Conservation (phyloP, 2,888 invertebrate genomes). For the Odontothrips loti region DNA sequence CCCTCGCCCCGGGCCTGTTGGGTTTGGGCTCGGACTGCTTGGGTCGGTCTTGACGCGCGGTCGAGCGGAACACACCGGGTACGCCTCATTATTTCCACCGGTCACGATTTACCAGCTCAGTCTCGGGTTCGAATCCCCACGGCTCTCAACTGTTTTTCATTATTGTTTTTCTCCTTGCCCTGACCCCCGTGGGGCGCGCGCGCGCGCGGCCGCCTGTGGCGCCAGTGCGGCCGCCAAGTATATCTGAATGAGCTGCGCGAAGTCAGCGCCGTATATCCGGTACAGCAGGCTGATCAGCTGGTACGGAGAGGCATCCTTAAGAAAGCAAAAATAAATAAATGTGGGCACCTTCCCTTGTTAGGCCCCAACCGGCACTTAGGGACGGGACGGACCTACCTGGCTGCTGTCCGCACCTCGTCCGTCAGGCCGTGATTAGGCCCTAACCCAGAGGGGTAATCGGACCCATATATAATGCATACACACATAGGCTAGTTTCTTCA, state of each 20-base stretch:
- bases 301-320: too few relatives aligned
- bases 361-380: too few relatives aligned
- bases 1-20: background rate
- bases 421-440: background rate
- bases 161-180: too few relatives aligned
- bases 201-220: too few relatives aligned
- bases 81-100: background rate
- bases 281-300: too few relatives aligned
- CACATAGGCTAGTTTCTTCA: background rate
- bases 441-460: conserved; percentile 6
- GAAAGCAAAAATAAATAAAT: background rate
- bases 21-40: background rate
- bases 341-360: background rate
- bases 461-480: too few relatives aligned
- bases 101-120: background rate
- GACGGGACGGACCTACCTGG: background rate
- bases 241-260: too few relatives aligned
- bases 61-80: background rate
- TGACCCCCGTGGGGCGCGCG: too few relatives aligned
- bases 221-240: too few relatives aligned
- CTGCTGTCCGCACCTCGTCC: background rate
- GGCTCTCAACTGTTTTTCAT: background rate
- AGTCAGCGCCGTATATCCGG: too few relatives aligned
- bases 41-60: too few relatives aligned
- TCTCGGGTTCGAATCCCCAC: background rate